Evolutionary conservation across 2,797 vertebrate genomes (phyloP), one percentile per base, ranked within the genome.

Genomic region (Erithacus rubecula): DNA sequence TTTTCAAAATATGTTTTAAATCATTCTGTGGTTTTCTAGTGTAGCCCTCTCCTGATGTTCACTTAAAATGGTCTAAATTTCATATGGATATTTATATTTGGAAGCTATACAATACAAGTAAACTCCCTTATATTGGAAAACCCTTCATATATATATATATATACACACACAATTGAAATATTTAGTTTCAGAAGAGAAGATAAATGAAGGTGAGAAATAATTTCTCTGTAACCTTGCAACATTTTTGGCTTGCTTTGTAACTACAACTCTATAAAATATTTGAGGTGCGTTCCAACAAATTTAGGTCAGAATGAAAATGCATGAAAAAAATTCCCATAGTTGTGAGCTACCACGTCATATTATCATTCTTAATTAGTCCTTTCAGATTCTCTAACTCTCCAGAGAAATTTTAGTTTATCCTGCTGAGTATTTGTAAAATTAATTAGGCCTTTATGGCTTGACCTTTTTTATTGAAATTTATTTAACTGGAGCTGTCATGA

Each of bases 391-490:
- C 18, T 68, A 27, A 43, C 59, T 90, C 80, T 60, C 37, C 6
- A 39, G 75, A 64, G 88, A 87, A 85, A 89, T 83, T 16, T 52
- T 64, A 62, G n/a, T 85, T 94, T 94, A 78, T 85, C 69, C 90
- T 65, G 34, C 52, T 87, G 88, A 90, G 80, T 71, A 68, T 94
- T 84, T 95, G 68, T 93, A 83, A 87, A 84, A 81, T 91, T 89
- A 90, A 84, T 90, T 95, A 83, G 47, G 36, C 62, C 14, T 86
- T 85, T 58, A 55, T 80, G 46, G 20, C 58, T 88, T 95, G 77
- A 93, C 56, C 68, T 67, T 82, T 49, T 89, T 86, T 78, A n/a
- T 78, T 74, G 72, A 89, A 91, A 95, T 84, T 84, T 55, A 75
- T 74, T 91, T 95, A 93, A 84, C 69, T 6, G 8, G 77, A 84